Base-by-base conservation (phyloP, 2,888 invertebrate species). In the Miltochrista miniata region DNA sequence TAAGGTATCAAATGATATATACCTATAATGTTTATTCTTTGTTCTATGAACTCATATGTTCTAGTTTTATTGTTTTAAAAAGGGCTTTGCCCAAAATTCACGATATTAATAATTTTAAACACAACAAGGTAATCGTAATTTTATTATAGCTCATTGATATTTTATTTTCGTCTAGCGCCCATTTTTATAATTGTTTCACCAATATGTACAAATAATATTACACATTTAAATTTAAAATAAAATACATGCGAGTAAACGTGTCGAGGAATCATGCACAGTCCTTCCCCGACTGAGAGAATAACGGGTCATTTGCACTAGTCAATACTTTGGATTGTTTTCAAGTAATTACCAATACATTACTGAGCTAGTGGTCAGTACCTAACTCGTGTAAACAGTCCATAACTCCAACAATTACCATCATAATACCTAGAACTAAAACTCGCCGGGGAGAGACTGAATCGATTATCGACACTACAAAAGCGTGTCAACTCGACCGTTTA, bases 41-140 rank as follows among this genome's bases (percentile, higher is more conserved):
- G 87, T 89, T 87, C 87, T 80, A 77, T 63, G 87, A 88, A 88
- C 85, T 70, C 59, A 70, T 74, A 70, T 66, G 67, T 43, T 15
- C 13, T 15, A 74, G 70, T 65, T 64, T 72, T 68, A 66, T 64
- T 50, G 70, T 59, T 57, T 56, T 44, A 47, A 38, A 56, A 38
- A 56, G 72, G 70, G 83, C 83, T 77, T 68, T 63, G 83, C 81
- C 76, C 76, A 33, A 69, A 70, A 63, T 51, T 45, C 38, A 51
- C 48, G 31, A 54, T 51, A 53, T 45, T 40, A 37, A 48, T 33
- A 53, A 7, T 54, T 60, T 63, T 66, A 54, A 65, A 66, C 61
- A 66, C 48, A 55, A 61, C 63, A 44, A 44, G 24, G 18, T 31
- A 33, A 66, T 40, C 18, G 56, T 49, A 52, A 48, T 51, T 59